Evolutionary conservation across 92 coral and sea anemone genomes (phyloP).

Genomic region (Chrysogorgia sp.): DNA sequence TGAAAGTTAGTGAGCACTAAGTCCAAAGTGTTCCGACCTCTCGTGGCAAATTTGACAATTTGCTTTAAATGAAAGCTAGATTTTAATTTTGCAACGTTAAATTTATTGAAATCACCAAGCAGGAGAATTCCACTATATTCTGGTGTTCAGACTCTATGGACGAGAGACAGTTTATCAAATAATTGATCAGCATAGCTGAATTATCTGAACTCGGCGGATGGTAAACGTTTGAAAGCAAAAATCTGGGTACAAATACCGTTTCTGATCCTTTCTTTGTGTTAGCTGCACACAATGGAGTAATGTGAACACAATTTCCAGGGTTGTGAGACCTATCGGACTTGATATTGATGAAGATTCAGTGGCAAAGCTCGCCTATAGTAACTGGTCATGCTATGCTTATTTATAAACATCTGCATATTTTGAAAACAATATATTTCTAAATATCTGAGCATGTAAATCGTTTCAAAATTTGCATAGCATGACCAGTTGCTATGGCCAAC

Average conservation of each 20-base stretch:
- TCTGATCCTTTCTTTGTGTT: conserved; percentile 36
- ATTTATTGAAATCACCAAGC: conserved; percentile 23
- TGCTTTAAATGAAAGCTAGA: conserved; percentile 1
- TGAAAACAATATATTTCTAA: too few relatives aligned
- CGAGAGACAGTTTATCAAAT: conserved; percentile 45
- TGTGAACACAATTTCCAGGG: conserved; percentile 31
- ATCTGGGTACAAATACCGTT: conserved; percentile 39
- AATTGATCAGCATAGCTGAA: conserved; percentile 44
- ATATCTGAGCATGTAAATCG: too few relatives aligned
- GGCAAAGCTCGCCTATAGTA: too few relatives aligned
- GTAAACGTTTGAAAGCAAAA: conserved; percentile 48
- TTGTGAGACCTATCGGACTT: too few relatives aligned
- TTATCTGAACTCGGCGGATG: conserved; percentile 39
- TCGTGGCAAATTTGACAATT: conserved; percentile 1
- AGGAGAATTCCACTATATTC: conserved; percentile 6
- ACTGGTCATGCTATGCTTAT: too few relatives aligned
- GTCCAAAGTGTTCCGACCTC: conserved; percentile 16
- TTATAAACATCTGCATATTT: too few relatives aligned
- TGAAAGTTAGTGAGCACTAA: conserved; percentile 13
- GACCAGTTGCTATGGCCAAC: too few relatives aligned
- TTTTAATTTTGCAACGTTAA: not conserved
- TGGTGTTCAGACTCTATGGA: conserved; percentile 23
- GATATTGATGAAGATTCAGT: too few relatives aligned
- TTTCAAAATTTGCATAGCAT: too few relatives aligned
- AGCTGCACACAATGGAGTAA: conserved; percentile 21